These are phyloP conservation scores for Drosophila crucigera DNA, from an alignment of 2,888 invertebrate species.

Conservation along the genomic window DNA sequence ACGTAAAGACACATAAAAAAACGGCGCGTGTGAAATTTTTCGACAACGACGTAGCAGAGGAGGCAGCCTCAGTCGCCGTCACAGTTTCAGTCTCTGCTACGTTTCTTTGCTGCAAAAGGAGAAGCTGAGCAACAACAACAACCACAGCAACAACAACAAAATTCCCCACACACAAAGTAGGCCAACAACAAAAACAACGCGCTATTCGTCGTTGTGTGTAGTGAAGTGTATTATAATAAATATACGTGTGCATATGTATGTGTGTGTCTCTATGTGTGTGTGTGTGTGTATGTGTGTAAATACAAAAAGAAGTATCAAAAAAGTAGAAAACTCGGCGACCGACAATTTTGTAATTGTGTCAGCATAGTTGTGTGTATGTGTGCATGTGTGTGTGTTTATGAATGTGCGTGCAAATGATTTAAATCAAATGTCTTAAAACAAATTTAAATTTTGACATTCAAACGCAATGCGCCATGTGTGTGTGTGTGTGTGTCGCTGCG, in stretches of 20 bases:
- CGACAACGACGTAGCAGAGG: slow-evolving; percentile 61
- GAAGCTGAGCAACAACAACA: slow-evolving; percentile 63
- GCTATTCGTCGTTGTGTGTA: slow-evolving; percentile 53
- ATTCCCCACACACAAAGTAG: slow-evolving; percentile 78
- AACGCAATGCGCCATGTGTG: slow-evolving; percentile 45
- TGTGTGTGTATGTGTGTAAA: slow-evolving; percentile 25
- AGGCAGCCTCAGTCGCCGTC: slow-evolving; percentile 28
- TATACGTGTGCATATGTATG: slow-evolving; percentile 16
- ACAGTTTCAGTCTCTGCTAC: slow-evolving; percentile 34
- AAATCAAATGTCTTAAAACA: slow-evolving; percentile 60
- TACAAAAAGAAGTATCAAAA: slow-evolving; percentile 61
- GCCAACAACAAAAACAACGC: slow-evolving; percentile 77
- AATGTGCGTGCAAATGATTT: slow-evolving; percentile 57
- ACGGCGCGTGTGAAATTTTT: slow-evolving; percentile 79
- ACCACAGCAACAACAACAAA: slow-evolving; percentile 42
- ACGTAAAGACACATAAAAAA: slow-evolving; percentile 67
- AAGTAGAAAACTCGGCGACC: slow-evolving; percentile 60
- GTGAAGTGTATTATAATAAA: slow-evolving; percentile 61
- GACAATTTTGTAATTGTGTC: slow-evolving; percentile 74
- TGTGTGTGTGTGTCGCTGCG: slow-evolving; percentile 27
- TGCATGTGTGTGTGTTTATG: background rate
- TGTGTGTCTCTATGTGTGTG: slow-evolving; percentile 11
- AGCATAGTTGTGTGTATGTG: slow-evolving; percentile 43
- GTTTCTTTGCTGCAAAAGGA: slow-evolving; percentile 62
- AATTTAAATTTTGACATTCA: slow-evolving; percentile 59